Base-by-base conservation (phyloP, 2,113 vertebrate genomes). In the Aspidoscelis tigris region DNA sequence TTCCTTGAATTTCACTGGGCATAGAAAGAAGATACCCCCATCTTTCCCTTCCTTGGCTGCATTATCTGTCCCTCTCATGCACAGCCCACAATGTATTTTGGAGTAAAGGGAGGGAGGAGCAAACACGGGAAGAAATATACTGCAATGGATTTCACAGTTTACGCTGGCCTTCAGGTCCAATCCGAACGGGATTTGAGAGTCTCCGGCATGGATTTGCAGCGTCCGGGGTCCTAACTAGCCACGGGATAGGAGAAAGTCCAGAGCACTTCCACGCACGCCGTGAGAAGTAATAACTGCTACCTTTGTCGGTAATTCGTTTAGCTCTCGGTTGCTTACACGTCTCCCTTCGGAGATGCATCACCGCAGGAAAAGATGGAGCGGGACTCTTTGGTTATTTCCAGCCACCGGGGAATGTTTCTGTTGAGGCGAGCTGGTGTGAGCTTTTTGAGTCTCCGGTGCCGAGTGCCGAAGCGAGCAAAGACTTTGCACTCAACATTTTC, bases 101-200 rank as follows among this genome's bases (percentile, higher is more conserved):
- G 73, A 78, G 84, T 18, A 80, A 71, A 84, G 83, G 76, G 69
- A 79, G 55, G 92, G 92, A 93, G 92, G 90, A 92, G 92, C 89
- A 73, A 92, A 81, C 43, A 41, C 82, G 88, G 87, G 81, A 88
- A 84, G 84, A 84, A 83, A 90, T 89, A 82, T 71, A 91, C 94
- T 80, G 92, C 93, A 92, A 88, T 88, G 92, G 85, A 85, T 91
- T 90, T 93, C 88, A 53, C 80, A 81, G 78, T 84, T 83, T 76
- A 86, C 78, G 86, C 88, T 91, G 26, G 14, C 77, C 58, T 89
- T 73, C 82, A n/a, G 82, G 39, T 90, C 72, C 71, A 7, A 76
- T 61, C n/a, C n/a, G 78, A 89, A 58, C 14, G 9, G 50, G 80
- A 1, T 12, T 72, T 81, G 76, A 58, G 44, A 47, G 74, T 85